Conservation (phyloP, 2,888 invertebrate species). For the Dorcus parallelipipedus region DNA sequence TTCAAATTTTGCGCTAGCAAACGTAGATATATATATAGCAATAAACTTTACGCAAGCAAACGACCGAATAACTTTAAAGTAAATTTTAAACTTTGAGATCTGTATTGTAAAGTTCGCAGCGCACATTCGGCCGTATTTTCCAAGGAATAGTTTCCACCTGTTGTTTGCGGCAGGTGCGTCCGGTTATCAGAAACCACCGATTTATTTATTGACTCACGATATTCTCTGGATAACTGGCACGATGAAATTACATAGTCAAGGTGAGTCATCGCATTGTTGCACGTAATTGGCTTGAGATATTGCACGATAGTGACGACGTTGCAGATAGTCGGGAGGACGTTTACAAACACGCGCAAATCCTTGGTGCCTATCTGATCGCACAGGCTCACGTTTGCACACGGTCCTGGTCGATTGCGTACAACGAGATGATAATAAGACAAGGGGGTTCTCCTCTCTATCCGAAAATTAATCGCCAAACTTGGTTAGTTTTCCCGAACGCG, state of each 20-base stretch:
- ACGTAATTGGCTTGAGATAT: conserved; percentile 1
- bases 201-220: too few species aligned
- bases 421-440: not conserved
- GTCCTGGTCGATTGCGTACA: not conserved
- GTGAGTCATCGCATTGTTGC: not conserved
- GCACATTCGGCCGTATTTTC: too few species aligned
- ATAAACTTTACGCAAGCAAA: too few species aligned
- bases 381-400: not conserved
- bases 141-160: not conserved
- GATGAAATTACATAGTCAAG: not conserved
- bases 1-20: too few species aligned
- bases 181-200: too few species aligned
- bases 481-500: too few species aligned
- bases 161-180: not conserved
- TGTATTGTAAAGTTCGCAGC: too few species aligned
- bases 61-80: too few species aligned
- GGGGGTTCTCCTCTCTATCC: not conserved
- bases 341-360: conserved; percentile 1
- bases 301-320: not conserved
- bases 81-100: too few species aligned
- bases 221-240: not conserved
- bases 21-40: too few species aligned
- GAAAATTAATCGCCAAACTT: too few species aligned
- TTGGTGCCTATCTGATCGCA: not conserved
- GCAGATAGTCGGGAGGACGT: not conserved